These are phyloP conservation scores for Actias luna DNA, from an alignment of 2,888 invertebrate genomes.

Conservation along the genomic window DNA sequence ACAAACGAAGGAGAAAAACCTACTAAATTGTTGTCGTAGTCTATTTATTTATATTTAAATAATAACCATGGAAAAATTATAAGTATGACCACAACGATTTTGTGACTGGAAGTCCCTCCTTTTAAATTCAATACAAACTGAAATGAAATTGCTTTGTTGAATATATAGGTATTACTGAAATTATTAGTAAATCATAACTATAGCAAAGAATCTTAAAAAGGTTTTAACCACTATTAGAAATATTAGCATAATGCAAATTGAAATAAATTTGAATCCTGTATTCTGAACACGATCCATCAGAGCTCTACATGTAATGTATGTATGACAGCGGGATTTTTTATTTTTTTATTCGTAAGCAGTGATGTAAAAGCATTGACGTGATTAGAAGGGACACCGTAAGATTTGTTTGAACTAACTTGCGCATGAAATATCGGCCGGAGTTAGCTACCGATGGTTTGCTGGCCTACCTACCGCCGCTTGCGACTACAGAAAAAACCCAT, in stretches of 20 bases:
- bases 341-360: slow-evolving; percentile 39
- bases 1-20: too few relatives aligned
- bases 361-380: slow-evolving; percentile 61
- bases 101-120: neutral
- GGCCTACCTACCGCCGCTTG: slow-evolving; percentile 75
- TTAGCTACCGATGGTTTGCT: slow-evolving; percentile 81
- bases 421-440: slow-evolving; percentile 70
- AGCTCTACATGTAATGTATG: neutral
- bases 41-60: too few relatives aligned
- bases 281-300: neutral
- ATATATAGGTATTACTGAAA: neutral
- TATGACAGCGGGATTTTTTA: neutral
- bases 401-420: slow-evolving; percentile 80
- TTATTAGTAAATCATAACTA: neutral
- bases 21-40: too few relatives aligned
- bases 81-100: neutral
- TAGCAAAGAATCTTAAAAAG: neutral
- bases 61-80: neutral
- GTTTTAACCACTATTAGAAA: neutral
- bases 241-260: neutral
- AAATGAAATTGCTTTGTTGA: neutral
- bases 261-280: neutral
- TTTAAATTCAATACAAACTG: neutral
- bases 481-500: slow-evolving; percentile 63
- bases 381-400: slow-evolving; percentile 75